phyloP scores from a whole-genome alignment of 2,797 vertebrate species.

The Tenualosa ilisha region DNA sequence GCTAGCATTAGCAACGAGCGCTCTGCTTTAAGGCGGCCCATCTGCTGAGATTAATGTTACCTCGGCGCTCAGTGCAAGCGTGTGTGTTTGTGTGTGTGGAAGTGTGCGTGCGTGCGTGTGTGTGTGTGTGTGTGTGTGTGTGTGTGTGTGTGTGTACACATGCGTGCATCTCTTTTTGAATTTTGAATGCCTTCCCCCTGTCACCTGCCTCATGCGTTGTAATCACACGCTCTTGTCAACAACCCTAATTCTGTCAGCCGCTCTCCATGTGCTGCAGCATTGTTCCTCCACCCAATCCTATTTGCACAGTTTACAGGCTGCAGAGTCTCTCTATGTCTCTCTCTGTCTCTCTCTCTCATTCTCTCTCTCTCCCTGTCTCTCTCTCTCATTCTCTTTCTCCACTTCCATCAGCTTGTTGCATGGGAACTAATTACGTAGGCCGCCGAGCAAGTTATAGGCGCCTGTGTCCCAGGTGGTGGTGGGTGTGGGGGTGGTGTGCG shows the following conservation, averaged over 20 bases:
- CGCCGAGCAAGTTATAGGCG: slow-evolving; percentile 35
- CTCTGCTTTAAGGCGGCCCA: slow-evolving; percentile 47
- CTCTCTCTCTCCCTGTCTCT: not conserved
- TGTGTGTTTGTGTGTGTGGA: not conserved
- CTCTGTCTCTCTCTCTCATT: not conserved
- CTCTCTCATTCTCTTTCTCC: not conserved
- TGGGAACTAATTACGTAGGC: slow-evolving; percentile 39
- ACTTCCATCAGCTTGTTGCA: slow-evolving; percentile 13
- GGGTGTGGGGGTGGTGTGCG: not conserved
- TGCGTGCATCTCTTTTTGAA: not conserved
- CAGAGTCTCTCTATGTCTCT: not conserved
- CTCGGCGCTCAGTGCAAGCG: not conserved
- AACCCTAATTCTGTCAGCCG: not conserved
- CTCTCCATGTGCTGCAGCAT: not conserved
- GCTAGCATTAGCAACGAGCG: slow-evolving; percentile 50
- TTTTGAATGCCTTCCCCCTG: slow-evolving; percentile 62
- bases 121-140: not conserved
- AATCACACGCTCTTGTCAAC: slow-evolving; percentile 64
- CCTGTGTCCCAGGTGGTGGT: not conserved
- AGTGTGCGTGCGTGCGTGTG: no score
- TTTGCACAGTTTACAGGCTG: slow-evolving; percentile 45
- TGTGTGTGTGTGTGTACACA: not conserved
- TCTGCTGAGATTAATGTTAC: slow-evolving; percentile 60
- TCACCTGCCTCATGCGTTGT: slow-evolving; percentile 67
- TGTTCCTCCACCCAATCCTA: slow-evolving; percentile 46